These are phyloP conservation scores for Polydrusus tereticollis DNA, from an alignment of 2,888 invertebrate genomes.

Conservation along the genomic window DNA sequence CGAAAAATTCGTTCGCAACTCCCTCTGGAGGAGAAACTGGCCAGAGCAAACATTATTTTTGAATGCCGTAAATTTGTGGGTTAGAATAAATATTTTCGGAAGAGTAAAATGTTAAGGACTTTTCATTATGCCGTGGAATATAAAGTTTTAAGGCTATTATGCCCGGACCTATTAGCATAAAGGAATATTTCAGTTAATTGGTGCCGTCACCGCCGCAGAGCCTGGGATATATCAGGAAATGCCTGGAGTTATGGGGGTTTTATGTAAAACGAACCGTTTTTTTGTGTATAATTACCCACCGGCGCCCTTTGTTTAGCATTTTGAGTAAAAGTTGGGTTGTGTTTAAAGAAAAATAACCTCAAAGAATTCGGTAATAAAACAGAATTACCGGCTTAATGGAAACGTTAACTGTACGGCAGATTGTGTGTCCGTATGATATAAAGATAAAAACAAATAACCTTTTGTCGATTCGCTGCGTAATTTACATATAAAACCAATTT, in stretches of 20 bases:
- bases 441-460: conserved; percentile 13
- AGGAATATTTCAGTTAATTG: conserved; percentile 67
- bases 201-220: conserved; percentile 60
- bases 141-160: conserved; percentile 68
- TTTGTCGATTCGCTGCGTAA: background rate
- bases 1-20: conserved; percentile 63
- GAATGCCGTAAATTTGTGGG: conserved; percentile 68
- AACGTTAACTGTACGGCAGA: conserved; percentile 2
- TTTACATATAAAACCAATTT: background rate
- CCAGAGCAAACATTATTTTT: conserved; percentile 68
- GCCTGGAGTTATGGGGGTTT: conserved; percentile 62
- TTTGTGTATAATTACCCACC: conserved; percentile 59
- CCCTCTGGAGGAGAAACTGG: conserved; percentile 63
- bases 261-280: conserved; percentile 60
- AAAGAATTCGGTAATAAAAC: conserved; percentile 21
- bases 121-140: conserved; percentile 67
- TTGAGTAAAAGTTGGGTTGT: conserved; percentile 26
- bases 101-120: conserved; percentile 69
- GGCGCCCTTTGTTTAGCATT: conserved; percentile 54
- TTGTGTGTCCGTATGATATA: background rate
- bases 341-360: conserved; percentile 33
- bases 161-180: conserved; percentile 67
- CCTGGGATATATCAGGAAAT: conserved; percentile 61
- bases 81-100: conserved; percentile 69
- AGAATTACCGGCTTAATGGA: conserved; percentile 23